phyloP scores from a whole-genome alignment of 2,113 vertebrate genomes.

The Ondatra zibethicus region DNA sequence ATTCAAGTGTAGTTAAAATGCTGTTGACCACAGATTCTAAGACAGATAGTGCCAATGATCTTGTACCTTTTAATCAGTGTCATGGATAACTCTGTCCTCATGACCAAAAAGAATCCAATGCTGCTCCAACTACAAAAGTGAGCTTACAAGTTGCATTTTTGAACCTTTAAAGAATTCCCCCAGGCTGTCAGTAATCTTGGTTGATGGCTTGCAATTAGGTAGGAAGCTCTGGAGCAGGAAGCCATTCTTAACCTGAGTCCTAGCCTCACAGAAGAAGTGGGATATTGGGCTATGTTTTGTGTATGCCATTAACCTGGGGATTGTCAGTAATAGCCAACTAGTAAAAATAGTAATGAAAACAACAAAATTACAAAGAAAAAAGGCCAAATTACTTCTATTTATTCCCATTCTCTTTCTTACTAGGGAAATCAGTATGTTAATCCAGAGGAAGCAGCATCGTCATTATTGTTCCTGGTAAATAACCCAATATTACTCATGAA shows the following conservation, averaged over 20 bases:
- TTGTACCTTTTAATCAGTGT: neutral
- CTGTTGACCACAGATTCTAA: neutral
- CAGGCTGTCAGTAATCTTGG: neutral
- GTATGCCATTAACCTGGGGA: neutral
- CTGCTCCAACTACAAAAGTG: neutral
- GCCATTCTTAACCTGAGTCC: neutral
- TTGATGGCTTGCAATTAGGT: neutral
- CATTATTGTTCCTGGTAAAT: constrained; percentile 27
- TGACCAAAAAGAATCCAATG: neutral
- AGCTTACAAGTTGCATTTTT: neutral
- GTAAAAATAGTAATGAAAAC: neutral
- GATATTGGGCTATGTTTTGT: neutral
- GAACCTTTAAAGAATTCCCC: neutral
- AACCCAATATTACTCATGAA: constrained; percentile 59
- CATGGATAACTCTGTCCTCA: neutral
- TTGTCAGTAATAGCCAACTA: neutral
- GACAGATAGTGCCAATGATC: neutral
- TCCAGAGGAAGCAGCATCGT: constrained; percentile 48
- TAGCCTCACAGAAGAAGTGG: neutral
- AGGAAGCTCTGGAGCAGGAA: neutral
- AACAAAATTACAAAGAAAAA: neutral
- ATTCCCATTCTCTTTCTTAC: constrained; percentile 19
- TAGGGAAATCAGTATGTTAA: constrained; percentile 1
- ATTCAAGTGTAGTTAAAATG: neutral
- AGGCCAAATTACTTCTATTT: constrained; percentile 69